A percentile compares a stretch with the other conserved stretches of the same genome.
These are phyloP conservation scores for Circaetus gallicus DNA, from an alignment of 2,113 vertebrate species.

Conservation along the genomic window DNA sequence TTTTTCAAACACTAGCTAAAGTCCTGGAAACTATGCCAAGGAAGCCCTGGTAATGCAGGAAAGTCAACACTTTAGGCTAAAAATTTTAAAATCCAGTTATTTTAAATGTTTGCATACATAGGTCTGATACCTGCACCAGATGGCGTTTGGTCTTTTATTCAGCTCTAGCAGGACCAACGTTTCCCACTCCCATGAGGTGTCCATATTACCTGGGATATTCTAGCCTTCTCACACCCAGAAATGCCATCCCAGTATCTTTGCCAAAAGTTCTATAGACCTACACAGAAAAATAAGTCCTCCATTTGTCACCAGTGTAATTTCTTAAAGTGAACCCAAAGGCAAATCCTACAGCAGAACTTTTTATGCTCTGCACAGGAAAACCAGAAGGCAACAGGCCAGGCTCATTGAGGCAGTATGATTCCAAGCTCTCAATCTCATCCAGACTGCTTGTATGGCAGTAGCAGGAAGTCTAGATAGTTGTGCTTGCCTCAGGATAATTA, in stretches of 20 bases:
- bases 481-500: neutral
- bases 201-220: neutral
- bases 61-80: neutral
- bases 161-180: neutral
- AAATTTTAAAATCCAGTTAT: neutral
- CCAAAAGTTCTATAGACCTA: neutral
- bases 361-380: neutral
- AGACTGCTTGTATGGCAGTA: neutral
- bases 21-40: neutral
- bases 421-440: neutral
- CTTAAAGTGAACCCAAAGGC: neutral
- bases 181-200: fast-evolving
- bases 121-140: neutral
- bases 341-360: neutral
- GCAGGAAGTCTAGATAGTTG: neutral
- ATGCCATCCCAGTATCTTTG: neutral
- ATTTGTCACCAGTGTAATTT: neutral
- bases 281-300: neutral
- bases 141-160: neutral
- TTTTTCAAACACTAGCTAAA: neutral
- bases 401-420: neutral
- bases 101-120: neutral
- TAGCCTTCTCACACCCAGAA: neutral
- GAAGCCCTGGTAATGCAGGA: neutral
- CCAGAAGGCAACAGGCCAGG: neutral